Evolutionary conservation across 1,140 invertebrate genomes (phyloP).

Genomic region (Polyergus mexicanus): DNA sequence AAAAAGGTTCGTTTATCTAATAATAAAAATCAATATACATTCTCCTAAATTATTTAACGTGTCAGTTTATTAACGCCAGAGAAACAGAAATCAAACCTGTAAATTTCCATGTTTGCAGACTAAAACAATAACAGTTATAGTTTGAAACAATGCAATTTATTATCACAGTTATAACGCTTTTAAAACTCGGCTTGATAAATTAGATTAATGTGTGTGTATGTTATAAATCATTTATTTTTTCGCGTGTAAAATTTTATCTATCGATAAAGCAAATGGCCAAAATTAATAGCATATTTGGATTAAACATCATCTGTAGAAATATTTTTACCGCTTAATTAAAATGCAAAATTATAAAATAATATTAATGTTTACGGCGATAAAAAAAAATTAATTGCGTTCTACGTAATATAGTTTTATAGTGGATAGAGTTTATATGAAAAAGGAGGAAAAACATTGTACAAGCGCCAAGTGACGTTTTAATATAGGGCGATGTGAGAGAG

Average conservation of each 20-base stretch:
- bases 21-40: conserved; percentile 56
- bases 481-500: not conserved
- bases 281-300: conserved; percentile 30
- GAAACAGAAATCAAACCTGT: conserved; percentile 39
- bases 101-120: conserved; percentile 39
- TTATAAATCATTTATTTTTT: conserved; percentile 27
- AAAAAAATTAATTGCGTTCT: not conserved
- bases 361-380: not conserved
- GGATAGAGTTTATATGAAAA: not conserved
- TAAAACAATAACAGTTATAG: conserved; percentile 39
- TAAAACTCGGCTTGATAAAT: conserved; percentile 46
- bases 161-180: conserved; percentile 41
- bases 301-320: not conserved
- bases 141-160: conserved; percentile 45
- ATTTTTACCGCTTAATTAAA: not conserved
- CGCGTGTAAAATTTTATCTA: conserved; percentile 41
- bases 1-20: conserved; percentile 45
- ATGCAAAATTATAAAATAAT: conserved; percentile 16
- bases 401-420: not conserved
- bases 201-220: not conserved
- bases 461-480: conserved; percentile 23
- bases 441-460: not conserved
- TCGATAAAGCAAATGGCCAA: conserved; percentile 19
- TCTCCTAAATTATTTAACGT: conserved; percentile 50
- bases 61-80: conserved; percentile 42